Percentiles rank a stretch among this genome's conserved stretches.
Conservation (phyloP, 2,113 vertebrate species). For the Rhinolophus sinicus region DNA sequence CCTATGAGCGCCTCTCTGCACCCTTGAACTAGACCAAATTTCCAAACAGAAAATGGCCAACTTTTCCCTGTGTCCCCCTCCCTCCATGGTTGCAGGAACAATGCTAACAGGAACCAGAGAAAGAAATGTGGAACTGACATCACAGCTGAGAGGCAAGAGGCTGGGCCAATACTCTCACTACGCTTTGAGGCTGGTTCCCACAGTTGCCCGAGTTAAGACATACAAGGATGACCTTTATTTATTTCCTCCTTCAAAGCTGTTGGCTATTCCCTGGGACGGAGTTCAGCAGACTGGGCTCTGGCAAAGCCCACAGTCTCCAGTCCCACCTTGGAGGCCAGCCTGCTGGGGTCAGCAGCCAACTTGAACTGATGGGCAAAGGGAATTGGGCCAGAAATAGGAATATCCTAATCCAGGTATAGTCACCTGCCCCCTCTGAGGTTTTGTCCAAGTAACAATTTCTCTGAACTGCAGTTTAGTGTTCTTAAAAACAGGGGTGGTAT, state of each 20-base stretch:
- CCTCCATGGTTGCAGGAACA: background rate
- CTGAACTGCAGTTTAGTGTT: background rate
- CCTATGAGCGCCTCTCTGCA: background rate
- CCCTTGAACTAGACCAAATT: background rate
- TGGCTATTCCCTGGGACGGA: background rate
- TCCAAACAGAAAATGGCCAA: background rate
- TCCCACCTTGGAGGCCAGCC: background rate
- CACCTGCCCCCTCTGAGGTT: background rate
- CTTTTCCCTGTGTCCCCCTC: background rate
- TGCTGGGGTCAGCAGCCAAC: background rate
- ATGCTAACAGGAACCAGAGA: background rate
- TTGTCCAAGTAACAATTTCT: background rate
- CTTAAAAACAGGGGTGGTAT: background rate
- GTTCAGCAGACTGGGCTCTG: background rate
- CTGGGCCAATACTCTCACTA: background rate
- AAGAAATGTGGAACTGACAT: background rate
- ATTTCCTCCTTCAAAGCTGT: slow-evolving; percentile 26
- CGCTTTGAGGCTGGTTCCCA: background rate
- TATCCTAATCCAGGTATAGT: background rate
- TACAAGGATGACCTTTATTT: background rate
- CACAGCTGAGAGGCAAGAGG: background rate
- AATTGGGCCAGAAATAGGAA: background rate
- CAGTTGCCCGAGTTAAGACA: background rate
- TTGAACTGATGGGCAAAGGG: background rate
- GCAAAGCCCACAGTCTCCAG: background rate